Evolutionary conservation across 1,140 invertebrate species (phyloP).

Genomic region (Caenorhabditis remanei): DNA sequence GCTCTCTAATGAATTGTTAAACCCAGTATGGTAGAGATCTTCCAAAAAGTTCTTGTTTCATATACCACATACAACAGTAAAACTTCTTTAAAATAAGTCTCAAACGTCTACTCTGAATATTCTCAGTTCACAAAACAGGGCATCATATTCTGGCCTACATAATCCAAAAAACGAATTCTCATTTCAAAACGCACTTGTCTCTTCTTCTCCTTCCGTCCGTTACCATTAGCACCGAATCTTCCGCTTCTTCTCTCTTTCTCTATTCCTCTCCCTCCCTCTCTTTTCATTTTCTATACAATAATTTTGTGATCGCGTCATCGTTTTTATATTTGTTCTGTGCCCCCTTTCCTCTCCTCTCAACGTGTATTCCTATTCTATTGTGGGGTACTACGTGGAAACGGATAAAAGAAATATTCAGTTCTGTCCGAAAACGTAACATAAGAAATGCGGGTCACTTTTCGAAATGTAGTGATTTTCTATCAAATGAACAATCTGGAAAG

Average conservation of each 20-base stretch:
- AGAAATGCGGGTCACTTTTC: slow-evolving; percentile 9
- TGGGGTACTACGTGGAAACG: background rate
- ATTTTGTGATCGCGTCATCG: background rate
- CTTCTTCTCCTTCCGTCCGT: background rate
- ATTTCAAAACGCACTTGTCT: no score
- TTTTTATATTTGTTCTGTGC: background rate
- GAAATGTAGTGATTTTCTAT: slow-evolving; percentile 17
- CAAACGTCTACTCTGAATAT: no score
- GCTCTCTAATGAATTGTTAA: no score
- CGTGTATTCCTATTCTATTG: background rate
- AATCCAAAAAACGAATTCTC: no score
- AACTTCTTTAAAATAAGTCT: no score
- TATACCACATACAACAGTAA: no score
- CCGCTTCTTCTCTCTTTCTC: background rate
- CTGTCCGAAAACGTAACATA: background rate
- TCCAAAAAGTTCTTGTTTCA: no score
- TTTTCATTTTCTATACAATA: background rate
- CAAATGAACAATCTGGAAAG: slow-evolving; percentile 10
- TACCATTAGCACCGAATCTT: background rate
- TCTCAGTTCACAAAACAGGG: no score
- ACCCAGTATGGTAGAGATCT: no score
- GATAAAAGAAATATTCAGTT: background rate
- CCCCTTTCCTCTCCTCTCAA: background rate
- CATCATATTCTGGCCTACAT: no score
- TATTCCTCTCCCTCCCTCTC: background rate